Conservation (phyloP, 2,888 invertebrate species). For the Phorcus lineatus region DNA sequence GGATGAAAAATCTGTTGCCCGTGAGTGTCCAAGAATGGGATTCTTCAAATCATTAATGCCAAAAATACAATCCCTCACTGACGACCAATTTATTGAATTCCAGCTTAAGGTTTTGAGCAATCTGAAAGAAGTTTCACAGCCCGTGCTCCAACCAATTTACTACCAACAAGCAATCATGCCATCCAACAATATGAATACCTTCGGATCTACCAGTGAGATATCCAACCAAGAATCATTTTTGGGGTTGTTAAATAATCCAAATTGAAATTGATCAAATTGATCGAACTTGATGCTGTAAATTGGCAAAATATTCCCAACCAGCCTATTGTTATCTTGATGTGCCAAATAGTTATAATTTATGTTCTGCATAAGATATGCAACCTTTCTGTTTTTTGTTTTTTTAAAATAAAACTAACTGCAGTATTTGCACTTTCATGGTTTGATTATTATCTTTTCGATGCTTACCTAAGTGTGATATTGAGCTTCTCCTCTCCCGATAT, state of each 20-base stretch:
- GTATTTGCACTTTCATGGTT: slow-evolving; percentile 18
- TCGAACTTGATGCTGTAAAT: slow-evolving; percentile 19
- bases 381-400: too few species aligned
- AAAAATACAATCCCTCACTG: slow-evolving; percentile 11
- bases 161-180: neutral
- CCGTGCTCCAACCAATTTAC: neutral
- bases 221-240: slow-evolving; percentile 8
- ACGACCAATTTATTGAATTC: slow-evolving; percentile 28
- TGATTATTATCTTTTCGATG: slow-evolving; percentile 21
- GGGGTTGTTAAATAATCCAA: slow-evolving; percentile 20
- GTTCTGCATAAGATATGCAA: slow-evolving; percentile 20
- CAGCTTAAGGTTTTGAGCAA: slow-evolving; percentile 20
- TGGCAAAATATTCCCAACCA: slow-evolving; percentile 24
- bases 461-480: slow-evolving; percentile 9
- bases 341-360: slow-evolving; percentile 18
- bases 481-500: slow-evolving; percentile 15
- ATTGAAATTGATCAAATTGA: slow-evolving; percentile 17
- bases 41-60: slow-evolving; percentile 30
- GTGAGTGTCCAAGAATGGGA: slow-evolving; percentile 24
- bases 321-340: slow-evolving; percentile 21
- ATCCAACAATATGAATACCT: slow-evolving; percentile 17
- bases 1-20: slow-evolving; percentile 13
- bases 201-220: neutral
- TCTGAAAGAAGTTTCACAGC: slow-evolving; percentile 13
- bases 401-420: slow-evolving; percentile 19